Percentiles rank a stretch among this genome's conserved stretches.
Evolutionary conservation across 2,113 vertebrate genomes (phyloP).

Genomic region (Microcebus ravelobensis): DNA sequence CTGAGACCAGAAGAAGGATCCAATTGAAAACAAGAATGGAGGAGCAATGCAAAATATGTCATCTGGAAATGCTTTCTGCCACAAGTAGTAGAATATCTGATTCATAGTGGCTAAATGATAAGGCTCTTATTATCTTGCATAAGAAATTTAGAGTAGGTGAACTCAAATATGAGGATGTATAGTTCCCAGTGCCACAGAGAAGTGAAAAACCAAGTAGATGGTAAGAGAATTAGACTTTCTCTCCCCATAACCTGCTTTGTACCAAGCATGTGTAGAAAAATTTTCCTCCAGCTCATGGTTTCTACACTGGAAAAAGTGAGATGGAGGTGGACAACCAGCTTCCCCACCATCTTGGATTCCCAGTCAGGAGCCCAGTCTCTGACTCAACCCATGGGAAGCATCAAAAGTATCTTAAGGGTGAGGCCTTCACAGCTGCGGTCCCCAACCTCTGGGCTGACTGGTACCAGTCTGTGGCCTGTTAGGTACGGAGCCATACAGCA

Average conservation of each 20-base stretch:
- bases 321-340: neutral
- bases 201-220: neutral
- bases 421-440: too few relatives aligned
- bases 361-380: neutral
- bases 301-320: neutral
- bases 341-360: neutral
- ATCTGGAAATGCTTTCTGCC: neutral
- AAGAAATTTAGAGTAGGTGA: neutral
- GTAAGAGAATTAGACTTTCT: neutral
- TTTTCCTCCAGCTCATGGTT: neutral
- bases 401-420: neutral
- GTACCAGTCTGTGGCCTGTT: too few relatives aligned
- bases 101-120: neutral
- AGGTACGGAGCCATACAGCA: too few relatives aligned
- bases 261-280: neutral
- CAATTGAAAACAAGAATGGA: neutral
- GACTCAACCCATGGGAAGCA: neutral
- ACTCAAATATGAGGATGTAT: neutral
- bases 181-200: neutral
- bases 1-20: neutral
- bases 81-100: neutral
- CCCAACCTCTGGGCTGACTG: too few relatives aligned
- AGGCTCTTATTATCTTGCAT: neutral
- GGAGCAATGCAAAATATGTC: neutral
- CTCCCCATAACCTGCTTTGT: neutral